Base-by-base conservation (phyloP, 2,797 vertebrate genomes). In the Girardinus metallicus region DNA sequence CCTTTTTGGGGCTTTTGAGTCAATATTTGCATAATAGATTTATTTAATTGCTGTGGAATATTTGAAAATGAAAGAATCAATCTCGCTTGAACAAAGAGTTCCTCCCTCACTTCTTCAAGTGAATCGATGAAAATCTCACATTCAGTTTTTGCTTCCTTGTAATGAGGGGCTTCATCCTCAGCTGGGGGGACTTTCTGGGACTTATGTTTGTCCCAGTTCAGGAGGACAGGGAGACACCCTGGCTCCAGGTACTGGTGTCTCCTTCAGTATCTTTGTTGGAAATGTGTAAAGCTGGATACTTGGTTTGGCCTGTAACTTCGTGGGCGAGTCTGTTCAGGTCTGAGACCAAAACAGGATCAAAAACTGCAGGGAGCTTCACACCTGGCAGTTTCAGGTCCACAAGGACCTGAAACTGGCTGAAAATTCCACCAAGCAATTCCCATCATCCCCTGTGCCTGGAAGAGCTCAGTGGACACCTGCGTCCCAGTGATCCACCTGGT, bases 221-320 rank as follows among this genome's bases (percentile, higher is more conserved):
- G 44, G 12, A 31, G 18, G 26, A 66, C 29, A 4, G 75, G 75
- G 1, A 29, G 55, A 39, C 74, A 75, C 8, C 55, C 39, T 2
- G 75, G 60, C 57, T 76, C 75, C 74, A 76, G 3, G 13, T 64
- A 62, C 49, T 51, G 51, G n/a, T n/a, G n/a, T n/a, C n/a, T n/a
- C n/a, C 74, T n/a, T 53, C 74, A 1, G 39, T 29, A n/a, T 75
- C 74, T 5, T 3, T 26, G 16, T 51, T 34, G 7, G 72, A 51
- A 16, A 36, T 9, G 4, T 15, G 31, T 26, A 51, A 29, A 3
- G 39, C 41, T 3, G 71, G 55, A n/a, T 74, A 79, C 34, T 64
- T 79, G 11, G 36, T 34, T 39, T 16, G 44, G 5, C 2, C 2
- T 0, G 4, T 78, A 3, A 60, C 21, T 36, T 13, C 43, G 0